Base-by-base conservation (phyloP, 2,888 invertebrate species). In the Hemithea aestivaria region DNA sequence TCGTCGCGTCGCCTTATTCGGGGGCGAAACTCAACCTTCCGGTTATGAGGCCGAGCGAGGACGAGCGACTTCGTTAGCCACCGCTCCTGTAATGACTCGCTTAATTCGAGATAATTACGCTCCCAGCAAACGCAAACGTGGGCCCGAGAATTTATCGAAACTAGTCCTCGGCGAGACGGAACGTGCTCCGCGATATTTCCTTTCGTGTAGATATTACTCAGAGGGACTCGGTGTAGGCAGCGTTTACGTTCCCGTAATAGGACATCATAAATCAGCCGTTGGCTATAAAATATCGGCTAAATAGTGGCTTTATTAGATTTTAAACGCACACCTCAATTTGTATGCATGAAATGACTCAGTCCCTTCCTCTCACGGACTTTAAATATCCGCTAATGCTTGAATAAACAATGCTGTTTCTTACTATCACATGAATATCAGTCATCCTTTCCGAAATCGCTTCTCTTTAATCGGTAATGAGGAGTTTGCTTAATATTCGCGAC, bases 71-170 rank as follows among this genome's bases (percentile, higher is more conserved):
- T 80, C 77, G 76, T 78, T 82, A 81, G 69, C 63, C 64, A 50
- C 52, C 59, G 64, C 68, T 66, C 56, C 73, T 69, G 72, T 80
- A 82, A 79, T 74, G 75, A 80, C 73, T 75, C 72, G 75, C 71
- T 80, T 78, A 82, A 82, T 82, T 79, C 73, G 73, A 77, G 70
- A 81, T 83, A 83, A 83, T 83, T 77, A 79, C 68, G 66, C 70
- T 73, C 58, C 70, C 62, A 71, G 62, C 61, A 66, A 73, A 69
- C 65, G 64, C 63, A 71, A 73, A 78, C 73, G 74, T 73, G 68
- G 66, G 64, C 68, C 53, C 57, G 51, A 62, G 63, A 72, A 76
- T 74, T 75, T 78, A 77, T 78, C 58, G 66, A 56, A 63, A 65
- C 67, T 60, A 61, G 67, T 66, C 57, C 40, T 36, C 40, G 38